Evolutionary conservation across 2,113 vertebrate species (phyloP), one percentile per base, ranked within the genome.

Genomic region (Chitala chitala): DNA sequence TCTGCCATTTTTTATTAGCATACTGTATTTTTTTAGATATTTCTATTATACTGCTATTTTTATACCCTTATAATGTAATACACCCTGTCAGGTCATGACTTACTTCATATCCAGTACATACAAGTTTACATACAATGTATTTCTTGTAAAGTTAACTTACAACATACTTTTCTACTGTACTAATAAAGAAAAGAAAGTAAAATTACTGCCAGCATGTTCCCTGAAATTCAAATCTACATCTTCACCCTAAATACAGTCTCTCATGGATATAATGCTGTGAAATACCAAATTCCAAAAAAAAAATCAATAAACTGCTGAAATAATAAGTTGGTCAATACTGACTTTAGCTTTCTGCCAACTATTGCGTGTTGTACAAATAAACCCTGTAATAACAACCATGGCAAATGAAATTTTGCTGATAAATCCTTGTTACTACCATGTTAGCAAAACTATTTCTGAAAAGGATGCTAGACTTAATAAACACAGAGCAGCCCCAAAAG

Each of bases 321-420:
- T 17, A 63, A 63, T 63, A 63, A 63, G 38, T 38, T 36, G 15
- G 15, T 33, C 33, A 38, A n/a, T 33, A 63, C 59, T 1, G 8
- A 63, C 17, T 1, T 1, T 3, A n/a, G 3, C 33, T 38, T 8
- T n/a, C 17, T n/a, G 59, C 33, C 59, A 63, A 63, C 33, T 24
- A 38, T 66, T 66, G 40, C 38, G n/a, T 40, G 5, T 63, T 38
- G 44, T 42, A 66, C 40, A 66, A 66, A 44, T 66, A 44, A 66
- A 66, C 40, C 38, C 38, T 42, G 64, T 20, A n/a, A 44, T 29
- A 46, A 66, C 64, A 8, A 66, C 40, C 8, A 22, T 6, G 64
- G 38, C 9, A 66, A 66, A 66, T 44, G 38, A 44, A 40, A n/a
- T 24, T 36, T 4, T 63, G 59, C 31, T 33, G 38, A 5, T 20